Evolutionary conservation across 2,797 vertebrate genomes (phyloP).

Genomic region (Danio kyathit): DNA sequence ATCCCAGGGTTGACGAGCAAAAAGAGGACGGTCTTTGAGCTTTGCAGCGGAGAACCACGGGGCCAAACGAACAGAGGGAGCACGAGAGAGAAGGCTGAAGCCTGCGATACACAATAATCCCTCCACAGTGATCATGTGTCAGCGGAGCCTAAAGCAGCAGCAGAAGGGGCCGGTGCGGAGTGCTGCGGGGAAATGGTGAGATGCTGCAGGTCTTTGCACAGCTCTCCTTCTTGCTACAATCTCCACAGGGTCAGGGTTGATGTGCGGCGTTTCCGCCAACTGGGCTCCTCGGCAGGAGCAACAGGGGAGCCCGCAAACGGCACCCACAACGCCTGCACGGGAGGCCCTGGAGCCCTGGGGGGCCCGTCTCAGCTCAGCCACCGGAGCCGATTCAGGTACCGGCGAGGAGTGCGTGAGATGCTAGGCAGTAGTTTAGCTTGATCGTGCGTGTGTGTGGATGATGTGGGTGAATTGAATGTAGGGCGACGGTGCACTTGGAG

Average conservation of each 20-base stretch:
- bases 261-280: constrained; percentile 79
- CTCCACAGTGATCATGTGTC: constrained; percentile 82
- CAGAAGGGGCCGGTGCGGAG: constrained; percentile 76
- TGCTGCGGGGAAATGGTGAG: constrained; percentile 89
- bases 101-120: constrained; percentile 64
- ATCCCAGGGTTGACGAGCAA: constrained; percentile 29
- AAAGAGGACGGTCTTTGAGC: constrained; percentile 51
- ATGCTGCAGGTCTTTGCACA: constrained; percentile 83
- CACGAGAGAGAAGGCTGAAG: constrained; percentile 69
- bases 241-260: constrained; percentile 86
- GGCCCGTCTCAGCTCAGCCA: constrained; percentile 69
- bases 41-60: constrained; percentile 63
- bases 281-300: constrained; percentile 65
- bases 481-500: neutral
- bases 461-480: constrained; percentile 1
- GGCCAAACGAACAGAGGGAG: constrained; percentile 63
- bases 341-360: constrained; percentile 67
- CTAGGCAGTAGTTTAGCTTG: constrained; percentile 41
- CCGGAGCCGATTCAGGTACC: constrained; percentile 87
- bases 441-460: constrained; percentile 31
- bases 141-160: constrained; percentile 79
- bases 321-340: constrained; percentile 61
- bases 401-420: constrained; percentile 46
- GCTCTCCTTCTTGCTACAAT: constrained; percentile 80
- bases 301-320: constrained; percentile 70